Evolutionary conservation across 2,797 vertebrate species (phyloP).

Genomic region (Coilia nasus): DNA sequence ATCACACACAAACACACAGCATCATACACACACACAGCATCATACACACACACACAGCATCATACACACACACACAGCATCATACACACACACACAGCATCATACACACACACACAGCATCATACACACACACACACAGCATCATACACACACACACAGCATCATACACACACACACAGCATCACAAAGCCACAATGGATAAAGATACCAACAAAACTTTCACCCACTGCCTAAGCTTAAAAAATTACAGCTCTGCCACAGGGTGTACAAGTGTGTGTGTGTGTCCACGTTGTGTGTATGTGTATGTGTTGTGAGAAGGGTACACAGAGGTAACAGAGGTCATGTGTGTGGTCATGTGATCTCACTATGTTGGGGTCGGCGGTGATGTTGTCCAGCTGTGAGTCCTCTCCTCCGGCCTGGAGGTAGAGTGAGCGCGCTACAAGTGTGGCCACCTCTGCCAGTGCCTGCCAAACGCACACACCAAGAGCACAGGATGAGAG

Average conservation of each 20-base stretch:
- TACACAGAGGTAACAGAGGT: constrained; percentile 2
- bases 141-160: not conserved
- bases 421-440: constrained; percentile 82
- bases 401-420: constrained; percentile 80
- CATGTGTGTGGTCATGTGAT: constrained; percentile 31
- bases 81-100: no score
- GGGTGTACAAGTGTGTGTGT: constrained; percentile 4
- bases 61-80: no score
- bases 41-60: no score
- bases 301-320: not conserved
- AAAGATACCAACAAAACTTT: constrained; percentile 25
- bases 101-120: no score
- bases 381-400: constrained; percentile 60
- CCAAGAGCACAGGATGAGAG: no score
- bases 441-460: constrained; percentile 84
- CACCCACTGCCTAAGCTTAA: constrained; percentile 22
- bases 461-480: constrained; percentile 68
- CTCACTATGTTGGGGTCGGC: constrained; percentile 83
- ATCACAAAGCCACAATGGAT: not conserved
- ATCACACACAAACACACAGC: no score
- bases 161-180: not conserved
- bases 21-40: no score
- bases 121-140: not conserved
- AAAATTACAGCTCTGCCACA: constrained; percentile 18
- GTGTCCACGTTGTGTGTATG: no score